Evolutionary conservation across 2,888 invertebrate species (phyloP), one percentile per base, ranked within the genome.

Genomic region (Eubasilissa splendida): DNA sequence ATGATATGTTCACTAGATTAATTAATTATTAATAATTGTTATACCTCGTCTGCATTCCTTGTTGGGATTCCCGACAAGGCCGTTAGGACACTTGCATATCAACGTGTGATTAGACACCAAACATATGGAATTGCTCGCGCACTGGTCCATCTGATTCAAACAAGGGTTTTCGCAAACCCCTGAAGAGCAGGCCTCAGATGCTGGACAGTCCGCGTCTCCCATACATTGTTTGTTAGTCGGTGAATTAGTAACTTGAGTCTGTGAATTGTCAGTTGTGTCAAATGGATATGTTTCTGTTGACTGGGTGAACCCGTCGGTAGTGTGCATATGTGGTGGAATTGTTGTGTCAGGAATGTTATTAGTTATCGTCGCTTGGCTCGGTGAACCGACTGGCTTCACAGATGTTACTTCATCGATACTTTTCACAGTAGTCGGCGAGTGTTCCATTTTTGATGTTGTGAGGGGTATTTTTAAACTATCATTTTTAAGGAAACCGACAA

Each of bases 161-260:
- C 94, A 94, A 85, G 93, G 92, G 87, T 93, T 92, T 88, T 92
- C 89, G 88, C 94, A 94, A 87, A 90, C 88, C 89, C 92, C 92
- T 85, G 89, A 89, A 85, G 91, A 88, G 88, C 95, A 95, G 85
- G 91, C 90, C 88, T 93, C 92, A 85, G 91, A 89, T 86, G 89
- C 89, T 84, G 90, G 88, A 87, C 95, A 95, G 86, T 94, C 92
- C 84, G 88, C 88, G 87, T 94, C 92, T 86, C 88, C 88, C 86
- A 90, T 90, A 90, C 95, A 95, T 86, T 88, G 86, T 84, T 85
- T 86, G 85, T 88, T 88, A 87, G 86, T 87, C 80, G 77, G 82
- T 82, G 83, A 77, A 79, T 84, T 84, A 80, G 82, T 84, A 65
- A 73, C 78, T 74, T 77, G 70, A 60, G 82, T 82, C 78, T 59